Evolutionary conservation across 2,797 vertebrate genomes (phyloP).

Genomic region (Lates japonicus): DNA sequence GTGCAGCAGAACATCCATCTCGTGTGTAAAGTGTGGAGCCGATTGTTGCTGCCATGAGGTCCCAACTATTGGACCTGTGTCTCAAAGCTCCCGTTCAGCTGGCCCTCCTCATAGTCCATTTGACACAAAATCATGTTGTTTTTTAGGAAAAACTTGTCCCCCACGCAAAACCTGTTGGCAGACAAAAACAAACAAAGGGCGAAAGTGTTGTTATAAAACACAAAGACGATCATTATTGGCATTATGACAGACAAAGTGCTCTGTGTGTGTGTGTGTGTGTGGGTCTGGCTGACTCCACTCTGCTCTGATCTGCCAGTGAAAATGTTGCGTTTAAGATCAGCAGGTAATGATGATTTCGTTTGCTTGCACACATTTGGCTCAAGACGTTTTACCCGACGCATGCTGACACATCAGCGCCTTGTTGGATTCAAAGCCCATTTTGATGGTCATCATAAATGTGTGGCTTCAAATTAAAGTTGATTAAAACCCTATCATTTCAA

Average conservation of each 20-base stretch:
- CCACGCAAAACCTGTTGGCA: conserved; percentile 95
- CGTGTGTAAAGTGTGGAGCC: conserved; percentile 77
- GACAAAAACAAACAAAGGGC: conserved; percentile 58
- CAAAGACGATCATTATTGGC: conserved; percentile 41
- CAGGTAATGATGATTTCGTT: conserved; percentile 53
- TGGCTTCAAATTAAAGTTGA: conserved; percentile 71
- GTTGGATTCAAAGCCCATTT: conserved; percentile 57
- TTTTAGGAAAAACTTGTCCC: conserved; percentile 99
- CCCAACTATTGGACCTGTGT: conserved; percentile 96
- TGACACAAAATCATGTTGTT: conserved; percentile 99
- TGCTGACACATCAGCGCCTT: conserved; percentile 26
- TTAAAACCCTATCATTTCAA: conserved; percentile 70
- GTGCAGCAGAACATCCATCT: conserved; percentile 89
- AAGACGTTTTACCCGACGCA: conserved; percentile 41
- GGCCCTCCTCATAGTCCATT: conserved; percentile 99
- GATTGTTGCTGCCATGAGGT: conserved; percentile 79
- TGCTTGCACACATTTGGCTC: conserved; percentile 59
- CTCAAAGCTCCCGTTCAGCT: conserved; percentile 99
- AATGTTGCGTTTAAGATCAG: conserved; percentile 50
- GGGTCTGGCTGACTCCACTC: conserved; percentile 25
- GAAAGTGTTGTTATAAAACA: conserved; percentile 49
- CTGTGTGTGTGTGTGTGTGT: conserved; percentile 20
- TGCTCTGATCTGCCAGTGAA: conserved; percentile 45
- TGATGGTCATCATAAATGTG: conserved; percentile 73
- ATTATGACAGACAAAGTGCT: conserved; percentile 35